Evolutionary conservation across 2,888 invertebrate genomes (phyloP).

Genomic region (Zelleria hepariella): DNA sequence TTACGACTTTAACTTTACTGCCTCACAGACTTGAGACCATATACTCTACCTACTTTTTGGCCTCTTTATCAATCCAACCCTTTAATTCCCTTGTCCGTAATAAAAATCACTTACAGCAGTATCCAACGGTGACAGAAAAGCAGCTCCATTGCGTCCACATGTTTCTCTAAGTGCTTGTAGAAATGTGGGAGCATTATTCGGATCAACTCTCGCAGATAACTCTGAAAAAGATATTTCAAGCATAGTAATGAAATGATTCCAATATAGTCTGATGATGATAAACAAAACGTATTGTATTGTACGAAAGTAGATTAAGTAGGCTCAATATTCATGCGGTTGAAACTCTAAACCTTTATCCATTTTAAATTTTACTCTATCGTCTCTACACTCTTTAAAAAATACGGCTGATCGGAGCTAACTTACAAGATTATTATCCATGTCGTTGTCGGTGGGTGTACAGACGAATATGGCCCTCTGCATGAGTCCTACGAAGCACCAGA

Average conservation of each 20-base stretch:
- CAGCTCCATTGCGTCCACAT: conserved; percentile 90
- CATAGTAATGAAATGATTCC: background rate
- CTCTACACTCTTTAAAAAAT: background rate
- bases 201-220: conserved; percentile 88
- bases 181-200: conserved; percentile 93
- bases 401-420: conserved; percentile 16
- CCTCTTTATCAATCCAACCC: too few relatives aligned
- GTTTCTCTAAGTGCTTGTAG: conserved; percentile 85
- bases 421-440: conserved; percentile 93
- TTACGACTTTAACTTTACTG: too few relatives aligned
- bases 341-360: too few relatives aligned
- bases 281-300: too few relatives aligned
- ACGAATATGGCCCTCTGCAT: conserved; percentile 97
- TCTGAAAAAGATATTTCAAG: conserved; percentile 50
- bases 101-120: conserved; percentile 83
- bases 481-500: conserved; percentile 98
- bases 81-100: too few relatives aligned
- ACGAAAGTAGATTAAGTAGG: too few relatives aligned
- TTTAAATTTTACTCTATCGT: too few relatives aligned
- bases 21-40: too few relatives aligned
- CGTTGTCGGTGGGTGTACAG: conserved; percentile 93
- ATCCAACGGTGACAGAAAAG: conserved; percentile 97
- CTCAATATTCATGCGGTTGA: too few relatives aligned
- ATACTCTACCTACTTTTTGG: too few relatives aligned
- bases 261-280: background rate